Base-by-base conservation (phyloP, 2,888 invertebrate genomes). In the Leucozona laternaria region DNA sequence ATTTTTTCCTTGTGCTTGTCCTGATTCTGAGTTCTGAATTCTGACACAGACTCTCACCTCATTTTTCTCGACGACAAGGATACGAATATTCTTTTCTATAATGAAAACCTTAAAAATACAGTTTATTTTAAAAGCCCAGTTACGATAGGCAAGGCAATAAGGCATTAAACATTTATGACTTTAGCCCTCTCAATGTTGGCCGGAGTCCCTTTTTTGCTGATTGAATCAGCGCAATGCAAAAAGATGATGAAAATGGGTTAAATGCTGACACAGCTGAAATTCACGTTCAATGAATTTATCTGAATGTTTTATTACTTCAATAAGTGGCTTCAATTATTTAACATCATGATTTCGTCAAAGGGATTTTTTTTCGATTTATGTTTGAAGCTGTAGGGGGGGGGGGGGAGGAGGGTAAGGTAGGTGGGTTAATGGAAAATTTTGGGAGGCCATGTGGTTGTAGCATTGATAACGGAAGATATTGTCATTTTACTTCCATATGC, bases 271-370 rank as follows among this genome's bases (percentile, higher is more conserved):
- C 77, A 85, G 80, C 77, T 60, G 62, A 80, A 85, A 77, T 68
- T 80, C 80, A 80, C 80, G 77, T 80, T 73, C 77, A 85, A 73
- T 68, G 76, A 70, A 85, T 80, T 85, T 85, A 77, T 85, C 77
- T 80, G 85, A 85, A 85, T 85, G 80, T 80, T 85, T 85, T 85
- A 85, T 85, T 85, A 78, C 85, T 80, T 80, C 66, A 85, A 85
- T 85, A 85, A 85, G 85, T 85, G 85, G 72, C 77, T 78, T 66
- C 85, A 80, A 78, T 80, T 73, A 85, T 85, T 85, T 80, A 85
- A 80, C 80, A 85, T 80, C 80, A 80, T 80, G 80, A 80, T 80
- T 80, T 55, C 85, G 64, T 85, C 77, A 80, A 66, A 73, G 57
- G 71, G 79, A 72, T 80, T 72, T 66, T 20, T 64, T 48, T 66